Base-by-base conservation (phyloP, 2,888 invertebrate genomes). In the Lasioglossum pauxillum region DNA sequence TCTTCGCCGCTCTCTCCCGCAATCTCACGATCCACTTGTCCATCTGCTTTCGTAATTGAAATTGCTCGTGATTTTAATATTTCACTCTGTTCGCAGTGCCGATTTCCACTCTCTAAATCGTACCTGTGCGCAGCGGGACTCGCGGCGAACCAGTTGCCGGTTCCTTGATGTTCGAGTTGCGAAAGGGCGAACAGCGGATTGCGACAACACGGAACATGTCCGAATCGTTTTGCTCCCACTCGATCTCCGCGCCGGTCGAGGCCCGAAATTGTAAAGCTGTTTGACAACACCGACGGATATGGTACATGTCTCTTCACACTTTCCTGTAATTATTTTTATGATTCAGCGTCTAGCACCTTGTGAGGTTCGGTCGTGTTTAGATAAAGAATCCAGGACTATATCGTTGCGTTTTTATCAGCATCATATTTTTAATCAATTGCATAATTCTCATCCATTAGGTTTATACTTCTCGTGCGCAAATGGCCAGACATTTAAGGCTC, bases 31-130 rank as follows among this genome's bases (percentile, higher is more conserved):
- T 14, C 23, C 46, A 41, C 75, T 73, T 73, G 72, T 35, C 38
- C 81, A 41, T 31, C 14, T 67, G 71, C 75, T 44, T 19, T 67
- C 75, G 78, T 82, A 86, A 86, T 86, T 86, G 78, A 86, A 86
- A 82, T 80, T 78, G 78, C 81, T 53, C 81, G 76, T 23, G 80
- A 85, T 74, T 80, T 64, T 57, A 76, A 44, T 53, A 78, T 75
- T 73, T 84, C 71, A n/a, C 16, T 60, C 35, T 14, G 53, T 79
- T 44, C n/a, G 23, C 38, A 23, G 38, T 7, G 67, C 77, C 49
- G 57, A 67, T 78, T 60, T 46, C 31, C 8, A 53, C 69, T 53
- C 69, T 69, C 78, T 53, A 27, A 78, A 78, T 78, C 78, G 38
- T 41, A 53, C 35, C n/a, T 38, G 23, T n/a, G 35, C 64, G n/a